Base-by-base conservation (phyloP, 92 coral and sea anemone species). In the Zoanthus solanderi region DNA sequence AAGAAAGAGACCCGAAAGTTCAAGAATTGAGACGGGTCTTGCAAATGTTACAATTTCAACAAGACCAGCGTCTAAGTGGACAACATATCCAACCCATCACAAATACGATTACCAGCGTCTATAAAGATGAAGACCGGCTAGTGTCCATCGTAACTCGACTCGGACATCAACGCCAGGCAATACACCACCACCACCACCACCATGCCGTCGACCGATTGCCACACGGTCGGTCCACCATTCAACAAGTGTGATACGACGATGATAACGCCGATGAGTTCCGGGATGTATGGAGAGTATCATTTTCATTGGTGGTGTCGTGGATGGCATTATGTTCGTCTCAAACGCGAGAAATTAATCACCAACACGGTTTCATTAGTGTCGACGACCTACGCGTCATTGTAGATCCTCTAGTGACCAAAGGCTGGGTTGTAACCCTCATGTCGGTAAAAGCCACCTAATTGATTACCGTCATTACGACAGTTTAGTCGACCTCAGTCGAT, bases 401-500 rank as follows among this genome's bases (percentile, higher is more conserved):
- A 23, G 23, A 23, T 23, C 23, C 23, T 23, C 23, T 23, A 23
- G 23, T 23, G 23, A 23, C 23, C 23, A 23, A 23, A 23, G 23
- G 23, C 23, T 23, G 23, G 23, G 23, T 23, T 23, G 23, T 23
- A 23, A 23, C 23, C 23, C 23, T 23, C 23, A 23, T 23, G 23
- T 23, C 23, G 23, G 0, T 23, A 23, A 23, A 23, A 23, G 23
- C 23, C 23, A 23, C 0, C 23, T 23, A 23, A 45, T 45, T 14
- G 78, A 74, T 13, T 46, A 74, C 58, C 78, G 78, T 17, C 78
- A 58, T 31, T 74, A 74, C 58, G 58, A 74, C 78, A 74, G 78
- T 74, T 13, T 46, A 8, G 45, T 74, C 58, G 78, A 4, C 45
- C 11, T 74, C 31, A 74, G 29, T 7, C 78, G 32, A 0, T 74